These are phyloP conservation scores for Anthopleura xanthogrammica DNA, from an alignment of 92 coral and sea anemone species.

Conservation along the genomic window DNA sequence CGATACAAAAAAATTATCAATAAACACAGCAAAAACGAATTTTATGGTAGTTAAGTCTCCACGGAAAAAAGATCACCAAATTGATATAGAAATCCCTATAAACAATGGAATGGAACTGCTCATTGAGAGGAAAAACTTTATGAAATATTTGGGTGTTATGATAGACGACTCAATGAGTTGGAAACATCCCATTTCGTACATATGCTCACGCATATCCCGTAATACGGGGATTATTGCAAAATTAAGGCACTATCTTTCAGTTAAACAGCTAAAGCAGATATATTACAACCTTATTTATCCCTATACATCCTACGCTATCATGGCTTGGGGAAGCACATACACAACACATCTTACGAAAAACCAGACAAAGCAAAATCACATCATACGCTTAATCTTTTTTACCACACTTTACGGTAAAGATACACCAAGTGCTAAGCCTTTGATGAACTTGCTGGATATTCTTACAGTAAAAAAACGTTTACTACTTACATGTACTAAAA, in stretches of 20 bases:
- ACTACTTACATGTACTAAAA: conserved; percentile 31
- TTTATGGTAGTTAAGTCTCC: conserved; percentile 19
- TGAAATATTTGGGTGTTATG: too few species aligned
- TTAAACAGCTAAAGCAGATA: too few species aligned
- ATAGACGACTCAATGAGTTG: conserved; percentile 9
- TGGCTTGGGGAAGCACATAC: too few species aligned
- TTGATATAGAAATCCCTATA: conserved; percentile 14
- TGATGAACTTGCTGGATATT: conserved; percentile 19
- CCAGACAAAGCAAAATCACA: too few species aligned
- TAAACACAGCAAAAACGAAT: conserved; percentile 19
- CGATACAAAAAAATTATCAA: conserved; percentile 22
- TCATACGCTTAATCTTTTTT: too few species aligned
- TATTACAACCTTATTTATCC: too few species aligned
- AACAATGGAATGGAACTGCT: neutral
- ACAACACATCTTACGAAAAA: too few species aligned
- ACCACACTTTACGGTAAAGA: conserved; percentile 20
- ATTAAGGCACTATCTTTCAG: too few species aligned
- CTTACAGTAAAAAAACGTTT: conserved; percentile 29
- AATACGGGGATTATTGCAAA: too few species aligned
- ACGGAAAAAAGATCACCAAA: conserved; percentile 41
- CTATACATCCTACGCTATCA: too few species aligned
- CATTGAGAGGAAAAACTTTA: too few species aligned
- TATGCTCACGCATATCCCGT: too few species aligned
- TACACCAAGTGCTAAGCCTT: conserved; percentile 43
- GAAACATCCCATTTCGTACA: neutral